Base-by-base conservation (phyloP, 2,888 invertebrate genomes). In the Tiliacea citrago region DNA sequence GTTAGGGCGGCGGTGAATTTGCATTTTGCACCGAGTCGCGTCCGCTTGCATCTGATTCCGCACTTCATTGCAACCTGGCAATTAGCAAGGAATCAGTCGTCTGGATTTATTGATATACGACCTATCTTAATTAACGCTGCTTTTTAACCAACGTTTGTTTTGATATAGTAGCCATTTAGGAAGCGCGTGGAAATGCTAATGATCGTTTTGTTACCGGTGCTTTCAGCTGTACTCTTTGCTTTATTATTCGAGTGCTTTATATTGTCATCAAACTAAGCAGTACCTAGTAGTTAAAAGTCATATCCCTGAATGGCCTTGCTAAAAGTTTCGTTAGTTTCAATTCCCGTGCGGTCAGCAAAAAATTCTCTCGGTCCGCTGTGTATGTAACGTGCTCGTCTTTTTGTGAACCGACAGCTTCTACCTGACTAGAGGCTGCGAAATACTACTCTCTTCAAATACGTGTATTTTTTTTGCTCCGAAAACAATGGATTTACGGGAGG, bases 31-130 rank as follows among this genome's bases (percentile, higher is more conserved):
- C 86, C 83, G 87, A 84, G 86, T 78, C 79, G 71, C 84, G 67
- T 86, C 79, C 78, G 79, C 82, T 86, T 85, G 92, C 91, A 91
- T 90, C 92, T 90, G 93, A 92, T 91, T 91, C 88, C 86, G 90
- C 92, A 91, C 90, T 92, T 90, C 90, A 90, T 91, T 92, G 91
- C 90, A 88, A 86, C 89, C 83, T 78, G 90, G 92, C 94, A 95
- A 96, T 95, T 95, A 96, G 93, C 93, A 94, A 94, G 91, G 90
- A 94, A 92, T 92, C 93, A 90, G 88, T 92, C 88, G 88, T 86
- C 90, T 90, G 91, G 90, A 88, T 93, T 94, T 93, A 94, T 95
- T 94, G 93, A 93, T 92, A 92, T 91, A 77, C 90, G 91, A 92
- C 88, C 88, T 90, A 90, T 92, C 91, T 93, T 92, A 93, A 94